Base-by-base conservation (phyloP, 2,113 vertebrate species). In the Ciconia stormi region DNA sequence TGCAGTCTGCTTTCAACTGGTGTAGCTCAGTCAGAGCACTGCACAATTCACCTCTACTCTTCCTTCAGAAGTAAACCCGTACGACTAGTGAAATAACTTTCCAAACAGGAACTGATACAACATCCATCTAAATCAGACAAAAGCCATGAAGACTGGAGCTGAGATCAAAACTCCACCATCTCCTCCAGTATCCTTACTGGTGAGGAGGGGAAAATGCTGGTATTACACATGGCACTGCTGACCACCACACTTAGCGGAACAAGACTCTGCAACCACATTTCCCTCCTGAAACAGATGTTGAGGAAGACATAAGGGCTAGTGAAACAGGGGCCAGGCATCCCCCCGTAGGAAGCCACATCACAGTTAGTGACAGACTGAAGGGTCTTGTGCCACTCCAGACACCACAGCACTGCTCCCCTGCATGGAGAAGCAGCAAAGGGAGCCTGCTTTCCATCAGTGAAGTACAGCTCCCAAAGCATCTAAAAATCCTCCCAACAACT, bases 351-450 rank as follows among this genome's bases (percentile, higher is more conserved):
- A 87, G 70, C 53, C 16, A 47, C 9, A 2, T 8, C 36, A 16
- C 52, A 47, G 19, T 4, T 8, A 38, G 73, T 1, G 42, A 49
- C 23, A 22, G 20, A 49, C n/a, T 2, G 1, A 44, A 79, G 20
- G 49, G 32, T 29, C 49, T 30, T 42, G 20, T 8, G 11, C 13
- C 22, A 20, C 40, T 22, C 29, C 3, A 5, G 29, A 16, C 16
- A 67, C 29, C 34, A 7, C 0, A 0, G 50, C 4, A 1, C 20
- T 85, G 32, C 34, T 76, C 38, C 11, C 15, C 47, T 11, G 10
- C 11, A 15, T 2, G 17, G 15, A 84, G 13, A 7, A 13, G 21
- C 16, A 83, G 36, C 49, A 40, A 76, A 72, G 25, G 10, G 42
- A 69, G 10, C 19, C 47, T 50, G 34, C n/a, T 70, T 82, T 55